Base-by-base conservation (phyloP, 2,888 invertebrate species). In the Mythimna albipuncta region DNA sequence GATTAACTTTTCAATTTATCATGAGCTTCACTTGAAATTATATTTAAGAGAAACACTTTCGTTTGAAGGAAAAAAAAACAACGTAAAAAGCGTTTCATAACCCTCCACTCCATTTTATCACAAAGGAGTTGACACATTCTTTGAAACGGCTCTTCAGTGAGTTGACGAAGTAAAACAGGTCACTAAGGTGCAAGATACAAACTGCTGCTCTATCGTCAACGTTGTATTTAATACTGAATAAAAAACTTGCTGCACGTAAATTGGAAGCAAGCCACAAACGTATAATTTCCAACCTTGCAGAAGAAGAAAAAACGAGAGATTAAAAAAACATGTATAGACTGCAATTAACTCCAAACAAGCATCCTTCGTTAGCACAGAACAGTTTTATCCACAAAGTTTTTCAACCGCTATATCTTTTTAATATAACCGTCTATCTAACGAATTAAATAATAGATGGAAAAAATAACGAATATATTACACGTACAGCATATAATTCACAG, bases 401-500 rank as follows among this genome's bases (percentile, higher is more conserved):
- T 57, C 63, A 70, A 83, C 61, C 58, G 73, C 72, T 70, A 67
- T 81, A 79, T 81, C 61, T 77, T 73, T 83, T 82, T 77, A 69
- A 84, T 75, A 80, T 89, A 89, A 91, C 89, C 86, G 75, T 84
- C 88, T 90, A 89, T 85, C 88, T 90, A 89, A 72, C 72, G 70
- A 75, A 81, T 91, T 89, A 90, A 88, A 89, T 91, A 90, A 90
- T 88, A 90, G 73, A 77, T 89, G 75, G 68, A 84, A 86, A 91
- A 91, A 90, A 91, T 89, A 90, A 91, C 89, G 89, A 89, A 90
- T 89, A 90, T 89, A 88, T 87, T 88, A 91, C 82, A 81, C 82
- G 82, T 86, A 82, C 55, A 80, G 80, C 91, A 88, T 92, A 91
- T 96, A 96, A 96, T 96, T 96, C 95, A 95, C 96, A 95, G 94